Base-by-base conservation (phyloP, 2,888 invertebrate genomes). In the Metellina segmentata region DNA sequence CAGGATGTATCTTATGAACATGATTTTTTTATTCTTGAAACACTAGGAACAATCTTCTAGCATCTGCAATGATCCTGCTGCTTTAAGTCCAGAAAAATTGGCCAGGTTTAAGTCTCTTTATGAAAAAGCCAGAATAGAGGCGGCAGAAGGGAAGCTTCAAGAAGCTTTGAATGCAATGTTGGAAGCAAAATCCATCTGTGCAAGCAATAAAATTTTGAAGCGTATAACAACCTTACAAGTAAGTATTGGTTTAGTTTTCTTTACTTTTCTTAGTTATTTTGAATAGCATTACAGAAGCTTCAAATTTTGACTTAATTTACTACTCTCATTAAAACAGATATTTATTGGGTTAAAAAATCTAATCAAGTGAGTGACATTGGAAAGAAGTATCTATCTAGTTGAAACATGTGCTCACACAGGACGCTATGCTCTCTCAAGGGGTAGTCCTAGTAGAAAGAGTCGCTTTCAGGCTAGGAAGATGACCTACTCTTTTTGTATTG, bases 201-300 rank as follows among this genome's bases (percentile, higher is more conserved):
- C 72, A 34, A 52, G 82, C 7, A 72, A 92, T 6, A 92, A 90
- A 71, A 9, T 92, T 19, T n/a, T 85, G 11, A 92, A 86, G 53
- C 61, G 86, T 61, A 85, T 92, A 9, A 52, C 75, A 51, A 81
- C 89, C 52, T 19, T 92, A 34, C 70, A 92, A 75, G 92, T 92
- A 4, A 83, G 13, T 74, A 34, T 70, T 9, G 16, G 6, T n/a
- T 70, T 70, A 69, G 70, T 69, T 69, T 69, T 16, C 13, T 69
- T 69, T 13, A 69, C n/a, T 69, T n/a, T n/a, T 69, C n/a, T n/a
- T 69, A 13, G 13, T 69, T 34, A 34, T 34, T 34, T 34, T 34
- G 34, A 2, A 34, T 34, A 4, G 34, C 34, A 34, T 34, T 34
- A 2, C 34, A 34, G 34, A 34, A 34, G 34, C 34, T 34, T 34